phyloP scores from a whole-genome alignment of 2,113 vertebrate species.

The Nycticorax nycticorax region DNA sequence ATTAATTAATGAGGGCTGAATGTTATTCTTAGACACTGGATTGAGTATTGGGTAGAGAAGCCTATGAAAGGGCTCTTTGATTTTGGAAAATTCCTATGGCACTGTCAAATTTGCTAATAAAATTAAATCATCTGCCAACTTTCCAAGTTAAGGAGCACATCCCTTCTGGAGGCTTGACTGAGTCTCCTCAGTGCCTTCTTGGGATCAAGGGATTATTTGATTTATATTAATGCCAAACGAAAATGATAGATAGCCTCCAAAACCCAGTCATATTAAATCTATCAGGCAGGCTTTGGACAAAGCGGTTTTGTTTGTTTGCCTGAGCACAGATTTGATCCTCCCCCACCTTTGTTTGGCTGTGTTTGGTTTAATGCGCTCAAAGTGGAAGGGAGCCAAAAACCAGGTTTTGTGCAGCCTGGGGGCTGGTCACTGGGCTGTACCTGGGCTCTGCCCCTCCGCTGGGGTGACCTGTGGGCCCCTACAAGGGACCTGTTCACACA shows the following conservation, averaged over 20 bases:
- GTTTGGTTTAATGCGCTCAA: not conserved
- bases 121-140: slow-evolving; percentile 57
- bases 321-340: not conserved
- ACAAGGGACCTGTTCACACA: not conserved
- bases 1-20: slow-evolving; percentile 65
- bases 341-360: not conserved
- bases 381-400: not conserved
- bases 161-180: slow-evolving; percentile 30
- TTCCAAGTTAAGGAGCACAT: slow-evolving; percentile 53
- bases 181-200: slow-evolving; percentile 36
- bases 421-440: not conserved
- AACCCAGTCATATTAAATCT: not conserved
- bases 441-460: not conserved
- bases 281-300: not conserved
- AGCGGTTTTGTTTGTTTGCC: not conserved
- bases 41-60: slow-evolving; percentile 35
- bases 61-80: slow-evolving; percentile 66
- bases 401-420: not conserved
- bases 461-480: rapidly evolving
- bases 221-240: not conserved
- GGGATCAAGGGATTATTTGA: slow-evolving; percentile 33
- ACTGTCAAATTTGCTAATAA: slow-evolving; percentile 53
- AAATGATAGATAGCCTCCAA: not conserved
- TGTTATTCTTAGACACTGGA: slow-evolving; percentile 64
- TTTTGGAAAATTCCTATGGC: slow-evolving; percentile 62